These are phyloP conservation scores for Drosophila ficusphila DNA, from an alignment of 1,140 invertebrate species.

Conservation along the genomic window DNA sequence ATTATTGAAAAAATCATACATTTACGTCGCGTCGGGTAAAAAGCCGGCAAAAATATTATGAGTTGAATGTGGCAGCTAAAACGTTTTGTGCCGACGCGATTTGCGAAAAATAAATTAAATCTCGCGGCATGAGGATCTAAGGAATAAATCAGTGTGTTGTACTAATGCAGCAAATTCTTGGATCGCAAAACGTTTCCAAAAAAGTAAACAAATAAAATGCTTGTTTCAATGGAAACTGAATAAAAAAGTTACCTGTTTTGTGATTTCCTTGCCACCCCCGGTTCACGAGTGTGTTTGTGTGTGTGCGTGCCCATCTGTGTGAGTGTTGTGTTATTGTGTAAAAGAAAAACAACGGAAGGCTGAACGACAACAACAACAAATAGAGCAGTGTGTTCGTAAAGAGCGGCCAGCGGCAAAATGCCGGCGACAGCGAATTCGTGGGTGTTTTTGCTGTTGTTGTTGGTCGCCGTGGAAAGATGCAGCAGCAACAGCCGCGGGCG, in stretches of 20 bases:
- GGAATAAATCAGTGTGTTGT: neutral
- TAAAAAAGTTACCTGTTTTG: slow-evolving; percentile 22
- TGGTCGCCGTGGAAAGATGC: slow-evolving; percentile 39
- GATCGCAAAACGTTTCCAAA: slow-evolving; percentile 16
- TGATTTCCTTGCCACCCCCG: slow-evolving; percentile 26
- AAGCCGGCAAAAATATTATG: slow-evolving; percentile 12
- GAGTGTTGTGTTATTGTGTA: slow-evolving; percentile 41
- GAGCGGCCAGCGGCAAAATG: slow-evolving; percentile 67
- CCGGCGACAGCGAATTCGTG: slow-evolving; percentile 71
- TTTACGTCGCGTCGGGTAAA: neutral
- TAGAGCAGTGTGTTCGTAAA: slow-evolving; percentile 19
- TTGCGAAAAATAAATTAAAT: neutral
- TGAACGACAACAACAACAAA: slow-evolving; percentile 39
- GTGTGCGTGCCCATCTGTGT: neutral
- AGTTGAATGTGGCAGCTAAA: too few species aligned
- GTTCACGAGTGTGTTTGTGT: neutral
- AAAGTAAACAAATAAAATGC: slow-evolving; percentile 46
- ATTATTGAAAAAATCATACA: neutral
- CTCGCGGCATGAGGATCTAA: neutral
- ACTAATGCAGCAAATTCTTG: slow-evolving; percentile 4
- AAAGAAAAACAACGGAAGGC: slow-evolving; percentile 40
- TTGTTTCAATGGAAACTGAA: slow-evolving; percentile 27
- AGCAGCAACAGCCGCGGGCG: slow-evolving; percentile 25
- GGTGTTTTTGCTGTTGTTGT: slow-evolving; percentile 66
- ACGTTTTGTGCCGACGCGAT: neutral